Evolutionary conservation across 2,113 vertebrate genomes (phyloP).

Genomic region (Rhea americana): DNA sequence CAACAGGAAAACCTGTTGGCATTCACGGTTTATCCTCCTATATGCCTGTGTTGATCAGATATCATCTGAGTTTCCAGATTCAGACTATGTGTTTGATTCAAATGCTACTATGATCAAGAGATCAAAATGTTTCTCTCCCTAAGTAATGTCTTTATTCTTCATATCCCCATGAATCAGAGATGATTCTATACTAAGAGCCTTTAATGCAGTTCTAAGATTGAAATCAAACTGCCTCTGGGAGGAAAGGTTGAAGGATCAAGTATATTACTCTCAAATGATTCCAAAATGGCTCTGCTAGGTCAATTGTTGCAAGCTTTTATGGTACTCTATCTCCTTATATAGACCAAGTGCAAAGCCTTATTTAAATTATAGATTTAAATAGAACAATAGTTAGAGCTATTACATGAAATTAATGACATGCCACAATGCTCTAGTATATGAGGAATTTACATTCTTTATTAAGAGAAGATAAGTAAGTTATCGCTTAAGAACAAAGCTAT

Average conservation of each 20-base stretch:
- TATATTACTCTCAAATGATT: slow-evolving; percentile 36
- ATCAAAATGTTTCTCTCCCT: neutral
- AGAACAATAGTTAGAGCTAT: neutral
- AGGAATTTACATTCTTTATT: neutral
- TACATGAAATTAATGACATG: neutral
- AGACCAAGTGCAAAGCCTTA: neutral
- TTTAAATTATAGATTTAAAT: slow-evolving; percentile 6
- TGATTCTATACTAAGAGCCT: neutral
- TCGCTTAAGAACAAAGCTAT: neutral
- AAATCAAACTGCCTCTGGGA: slow-evolving; percentile 29
- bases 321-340: neutral
- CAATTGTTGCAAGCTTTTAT: slow-evolving; percentile 25
- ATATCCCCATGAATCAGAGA: neutral
- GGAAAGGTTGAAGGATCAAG: slow-evolving; percentile 44
- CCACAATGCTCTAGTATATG: neutral
- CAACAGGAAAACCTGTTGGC: neutral
- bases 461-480: neutral
- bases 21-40: neutral
- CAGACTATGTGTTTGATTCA: neutral
- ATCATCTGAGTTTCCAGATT: neutral
- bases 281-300: neutral
- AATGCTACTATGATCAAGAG: neutral
- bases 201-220: neutral
- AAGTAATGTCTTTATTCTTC: neutral
- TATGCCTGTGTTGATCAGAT: neutral